Percentiles rank a stretch among this genome's conserved stretches.
These are phyloP conservation scores for Crocodylus rhombifer DNA, from an alignment of 2,797 vertebrate species.

Conservation along the genomic window DNA sequence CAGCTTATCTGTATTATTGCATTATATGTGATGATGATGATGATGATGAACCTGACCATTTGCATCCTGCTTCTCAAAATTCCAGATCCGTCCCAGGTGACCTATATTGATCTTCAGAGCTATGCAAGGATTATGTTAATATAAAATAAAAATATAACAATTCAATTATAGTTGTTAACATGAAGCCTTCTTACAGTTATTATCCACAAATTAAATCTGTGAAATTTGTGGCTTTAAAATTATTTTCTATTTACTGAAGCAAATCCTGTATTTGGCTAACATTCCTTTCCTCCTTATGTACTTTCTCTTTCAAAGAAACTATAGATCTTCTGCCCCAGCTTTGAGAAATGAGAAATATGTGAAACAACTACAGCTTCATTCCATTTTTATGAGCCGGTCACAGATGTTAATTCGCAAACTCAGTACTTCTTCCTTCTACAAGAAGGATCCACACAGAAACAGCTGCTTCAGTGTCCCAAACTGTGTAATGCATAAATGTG, in stretches of 20 bases:
- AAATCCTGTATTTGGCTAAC: not conserved
- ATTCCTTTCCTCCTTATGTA: not conserved
- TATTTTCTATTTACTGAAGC: not conserved
- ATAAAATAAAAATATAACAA: not conserved
- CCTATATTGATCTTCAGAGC: not conserved
- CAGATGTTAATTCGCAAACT: conserved; percentile 41
- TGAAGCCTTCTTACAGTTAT: not conserved
- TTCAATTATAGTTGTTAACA: not conserved
- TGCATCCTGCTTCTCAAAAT: no score
- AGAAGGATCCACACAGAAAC: conserved; percentile 7
- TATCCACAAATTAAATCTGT: not conserved
- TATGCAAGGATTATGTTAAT: not conserved
- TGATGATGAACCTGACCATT: no score
- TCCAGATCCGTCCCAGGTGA: no score
- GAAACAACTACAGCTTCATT: conserved; percentile 19
- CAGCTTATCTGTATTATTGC: no score
- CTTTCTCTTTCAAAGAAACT: not conserved
- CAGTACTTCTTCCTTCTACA: conserved; percentile 16
- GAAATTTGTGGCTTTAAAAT: not conserved
- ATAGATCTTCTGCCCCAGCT: conserved; percentile 6
- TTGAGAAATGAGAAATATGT: conserved; percentile 22
- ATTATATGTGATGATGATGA: no score
- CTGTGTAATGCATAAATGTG: not conserved
- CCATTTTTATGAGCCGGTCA: conserved; percentile 26
- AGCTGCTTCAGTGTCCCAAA: conserved; percentile 13